A percentile compares a stretch with the other conserved stretches of the same genome.
Conservation (phyloP, 2,888 invertebrate genomes). For the Pterostichus madidus region DNA sequence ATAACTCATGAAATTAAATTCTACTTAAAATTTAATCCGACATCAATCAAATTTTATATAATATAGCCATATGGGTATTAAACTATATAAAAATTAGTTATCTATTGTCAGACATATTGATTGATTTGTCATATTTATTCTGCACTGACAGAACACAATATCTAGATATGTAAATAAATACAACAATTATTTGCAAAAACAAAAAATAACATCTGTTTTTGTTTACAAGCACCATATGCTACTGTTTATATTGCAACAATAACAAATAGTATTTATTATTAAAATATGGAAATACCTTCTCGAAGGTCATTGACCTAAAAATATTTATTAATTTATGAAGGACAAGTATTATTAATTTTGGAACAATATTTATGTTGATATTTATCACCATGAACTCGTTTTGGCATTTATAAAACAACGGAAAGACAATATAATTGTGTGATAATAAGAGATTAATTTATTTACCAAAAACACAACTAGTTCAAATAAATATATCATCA, state of each 20-base stretch:
- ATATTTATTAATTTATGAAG: no score
- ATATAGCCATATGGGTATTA: not conserved
- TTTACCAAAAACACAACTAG: no score
- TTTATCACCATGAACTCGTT: no score
- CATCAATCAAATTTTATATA: not conserved
- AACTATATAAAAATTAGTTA: not conserved
- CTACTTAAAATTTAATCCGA: not conserved
- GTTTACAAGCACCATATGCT: slow-evolving; percentile 50
- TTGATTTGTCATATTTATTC: slow-evolving; percentile 1
- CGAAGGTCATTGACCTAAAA: not conserved
- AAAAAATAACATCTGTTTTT: slow-evolving; percentile 28
- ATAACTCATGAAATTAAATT: not conserved
- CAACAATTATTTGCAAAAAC: not conserved
- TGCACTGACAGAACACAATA: not conserved
- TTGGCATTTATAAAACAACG: no score
- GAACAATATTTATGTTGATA: no score
- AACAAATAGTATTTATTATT: slow-evolving; percentile 7
- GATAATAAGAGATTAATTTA: no score
- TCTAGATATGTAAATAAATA: no score
- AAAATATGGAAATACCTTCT: not conserved
- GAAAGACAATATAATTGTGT: no score
- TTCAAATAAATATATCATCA: no score
- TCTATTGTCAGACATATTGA: not conserved
- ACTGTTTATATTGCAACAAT: slow-evolving; percentile 35
- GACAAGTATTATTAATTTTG: no score